phyloP scores from a whole-genome alignment of 2,797 vertebrate species.

The Acropternis orthonyx region DNA sequence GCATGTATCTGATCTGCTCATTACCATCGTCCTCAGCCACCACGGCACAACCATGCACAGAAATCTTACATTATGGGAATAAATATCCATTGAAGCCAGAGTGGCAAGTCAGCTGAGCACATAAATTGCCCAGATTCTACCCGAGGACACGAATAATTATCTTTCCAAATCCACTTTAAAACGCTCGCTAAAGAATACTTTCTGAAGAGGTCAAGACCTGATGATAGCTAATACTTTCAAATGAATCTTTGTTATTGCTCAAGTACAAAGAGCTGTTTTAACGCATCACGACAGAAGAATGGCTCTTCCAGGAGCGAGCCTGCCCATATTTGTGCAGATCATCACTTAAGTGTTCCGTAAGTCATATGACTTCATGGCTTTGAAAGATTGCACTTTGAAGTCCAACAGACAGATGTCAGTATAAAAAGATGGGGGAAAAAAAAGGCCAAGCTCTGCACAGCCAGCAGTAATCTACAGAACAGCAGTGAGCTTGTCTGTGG shows the following conservation, averaged over 20 bases:
- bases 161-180: conserved; percentile 53
- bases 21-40: neutral
- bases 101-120: conserved; percentile 25
- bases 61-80: neutral
- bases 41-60: neutral
- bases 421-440: neutral
- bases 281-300: neutral
- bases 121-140: conserved; percentile 38
- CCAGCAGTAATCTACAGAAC: neutral
- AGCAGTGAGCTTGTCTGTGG: neutral
- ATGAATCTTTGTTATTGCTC: conserved; percentile 40
- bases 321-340: neutral
- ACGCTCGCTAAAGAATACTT: conserved; percentile 20
- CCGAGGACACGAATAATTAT: conserved; percentile 41
- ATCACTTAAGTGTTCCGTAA: neutral
- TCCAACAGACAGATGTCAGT: conserved; percentile 4
- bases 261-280: conserved; percentile 43
- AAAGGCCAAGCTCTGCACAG: neutral
- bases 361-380: neutral
- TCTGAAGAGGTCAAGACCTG: conserved; percentile 43
- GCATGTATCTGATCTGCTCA: neutral
- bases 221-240: conserved; percentile 43
- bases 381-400: conserved; percentile 15
- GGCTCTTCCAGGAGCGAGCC: neutral
- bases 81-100: conserved; percentile 39